phyloP scores from a whole-genome alignment of 2,888 invertebrate genomes.

The Bibio marci region DNA sequence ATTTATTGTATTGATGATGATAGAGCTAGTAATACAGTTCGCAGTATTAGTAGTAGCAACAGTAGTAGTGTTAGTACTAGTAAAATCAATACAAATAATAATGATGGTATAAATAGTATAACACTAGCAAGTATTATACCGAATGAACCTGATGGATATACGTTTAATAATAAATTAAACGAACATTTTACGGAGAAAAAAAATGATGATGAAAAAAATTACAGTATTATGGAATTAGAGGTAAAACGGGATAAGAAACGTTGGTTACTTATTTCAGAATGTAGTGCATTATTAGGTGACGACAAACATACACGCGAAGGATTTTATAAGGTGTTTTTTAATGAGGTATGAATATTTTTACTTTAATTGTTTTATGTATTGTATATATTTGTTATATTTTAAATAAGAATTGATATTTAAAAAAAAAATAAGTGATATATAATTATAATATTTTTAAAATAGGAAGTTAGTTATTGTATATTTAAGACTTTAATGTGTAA shows the following conservation, averaged over 20 bases:
- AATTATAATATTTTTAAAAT: neutral
- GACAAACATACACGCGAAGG: conserved; percentile 28
- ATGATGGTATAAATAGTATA: neutral
- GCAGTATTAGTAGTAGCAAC: too few relatives aligned
- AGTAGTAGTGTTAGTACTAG: neutral
- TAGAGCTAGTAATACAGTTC: too few relatives aligned
- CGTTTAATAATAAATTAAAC: neutral
- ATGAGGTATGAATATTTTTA: conserved; percentile 21
- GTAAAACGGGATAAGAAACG: conserved; percentile 28
- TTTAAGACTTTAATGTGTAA: too few relatives aligned
- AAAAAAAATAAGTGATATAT: neutral
- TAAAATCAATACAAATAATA: neutral
- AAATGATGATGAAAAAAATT: conserved; percentile 9
- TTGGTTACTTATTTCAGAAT: conserved; percentile 30
- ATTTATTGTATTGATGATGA: too few relatives aligned
- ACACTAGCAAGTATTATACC: too few relatives aligned
- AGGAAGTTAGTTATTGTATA: neutral
- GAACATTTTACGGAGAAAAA: conserved; percentile 2
- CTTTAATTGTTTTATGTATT: too few relatives aligned
- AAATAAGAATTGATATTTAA: too few relatives aligned
- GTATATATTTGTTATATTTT: too few relatives aligned
- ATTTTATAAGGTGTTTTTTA: conserved; percentile 25
- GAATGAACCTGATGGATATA: too few relatives aligned
- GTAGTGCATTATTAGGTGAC: conserved; percentile 27
- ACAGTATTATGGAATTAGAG: conserved; percentile 29